Evolutionary conservation across 2,113 vertebrate species (phyloP).

Genomic region (Seriola rivoliana): DNA sequence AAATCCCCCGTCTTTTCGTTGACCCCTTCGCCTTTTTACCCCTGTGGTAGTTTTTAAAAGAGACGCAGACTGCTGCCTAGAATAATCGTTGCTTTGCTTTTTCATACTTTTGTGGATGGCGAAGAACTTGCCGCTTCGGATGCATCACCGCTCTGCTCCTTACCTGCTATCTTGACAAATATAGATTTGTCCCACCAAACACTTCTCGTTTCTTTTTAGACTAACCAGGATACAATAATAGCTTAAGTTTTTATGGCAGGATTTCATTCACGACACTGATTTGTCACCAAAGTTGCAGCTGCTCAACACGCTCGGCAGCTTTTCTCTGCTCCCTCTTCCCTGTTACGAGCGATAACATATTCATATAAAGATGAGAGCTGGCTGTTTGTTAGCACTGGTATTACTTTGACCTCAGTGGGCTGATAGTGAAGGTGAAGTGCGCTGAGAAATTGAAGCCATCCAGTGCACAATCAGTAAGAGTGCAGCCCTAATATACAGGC

Average conservation of each 20-base stretch:
- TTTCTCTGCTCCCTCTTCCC: constrained; percentile 38
- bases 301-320: constrained; percentile 40
- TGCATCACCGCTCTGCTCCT: background rate
- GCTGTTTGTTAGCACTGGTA: constrained; percentile 20
- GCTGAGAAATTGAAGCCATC: background rate
- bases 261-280: constrained; percentile 30
- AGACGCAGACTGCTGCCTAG: constrained; percentile 16
- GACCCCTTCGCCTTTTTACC: constrained; percentile 47
- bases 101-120: background rate
- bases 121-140: background rate
- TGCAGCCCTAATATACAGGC: background rate
- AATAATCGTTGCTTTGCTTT: constrained; percentile 52
- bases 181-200: background rate
- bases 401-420: constrained; percentile 15
- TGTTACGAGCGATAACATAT: constrained; percentile 62
- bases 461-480: background rate
- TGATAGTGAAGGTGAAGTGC: background rate
- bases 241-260: constrained; percentile 21
- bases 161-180: background rate
- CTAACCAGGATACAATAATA: background rate
- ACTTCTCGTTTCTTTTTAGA: constrained; percentile 8
- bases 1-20: constrained; percentile 47
- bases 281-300: constrained; percentile 33
- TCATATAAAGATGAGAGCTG: constrained; percentile 44
- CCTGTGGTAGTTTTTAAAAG: constrained; percentile 44